Evolutionary conservation across 2,888 invertebrate species (phyloP).

Genomic region (Stenichneumon culpator): DNA sequence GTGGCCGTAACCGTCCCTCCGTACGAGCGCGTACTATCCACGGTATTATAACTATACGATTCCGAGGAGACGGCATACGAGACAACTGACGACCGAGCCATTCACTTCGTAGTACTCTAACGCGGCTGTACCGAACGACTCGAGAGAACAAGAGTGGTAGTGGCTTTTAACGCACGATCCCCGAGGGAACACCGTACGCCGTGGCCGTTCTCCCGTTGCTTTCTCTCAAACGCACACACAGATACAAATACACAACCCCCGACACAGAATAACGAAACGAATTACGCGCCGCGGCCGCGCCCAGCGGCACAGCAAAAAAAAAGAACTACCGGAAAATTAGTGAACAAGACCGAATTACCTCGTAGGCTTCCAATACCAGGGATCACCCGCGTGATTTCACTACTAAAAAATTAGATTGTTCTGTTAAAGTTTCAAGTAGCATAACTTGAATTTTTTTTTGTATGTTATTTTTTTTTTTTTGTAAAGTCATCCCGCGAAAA

Average conservation of each 20-base stretch:
- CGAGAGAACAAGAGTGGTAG: slow-evolving; percentile 66
- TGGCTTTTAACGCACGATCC: slow-evolving; percentile 67
- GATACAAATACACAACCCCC: neutral
- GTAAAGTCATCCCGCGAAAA: no score
- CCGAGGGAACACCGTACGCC: slow-evolving; percentile 60
- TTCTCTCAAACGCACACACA: slow-evolving; percentile 16
- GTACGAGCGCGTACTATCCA: slow-evolving; percentile 54
- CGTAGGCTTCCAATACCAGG: slow-evolving; percentile 26
- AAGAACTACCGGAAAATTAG: slow-evolving; percentile 47
- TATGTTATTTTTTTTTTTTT: neutral
- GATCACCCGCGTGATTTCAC: slow-evolving; percentile 35
- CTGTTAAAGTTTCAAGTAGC: neutral
- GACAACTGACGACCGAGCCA: slow-evolving; percentile 53
- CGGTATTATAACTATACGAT: slow-evolving; percentile 44
- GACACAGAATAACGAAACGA: slow-evolving; percentile 50
- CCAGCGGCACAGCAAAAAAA: slow-evolving; percentile 51
- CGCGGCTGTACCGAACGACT: slow-evolving; percentile 20
- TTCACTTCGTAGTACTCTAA: slow-evolving; percentile 49
- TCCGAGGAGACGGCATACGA: slow-evolving; percentile 48
- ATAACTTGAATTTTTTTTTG: neutral
- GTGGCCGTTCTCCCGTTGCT: slow-evolving; percentile 53
- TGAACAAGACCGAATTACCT: slow-evolving; percentile 48
- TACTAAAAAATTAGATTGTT: neutral
- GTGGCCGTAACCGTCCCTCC: slow-evolving; percentile 60
- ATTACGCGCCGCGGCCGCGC: slow-evolving; percentile 60